Evolutionary conservation across 1,140 invertebrate species (phyloP).

Genomic region (Dinoponera quadriceps): DNA sequence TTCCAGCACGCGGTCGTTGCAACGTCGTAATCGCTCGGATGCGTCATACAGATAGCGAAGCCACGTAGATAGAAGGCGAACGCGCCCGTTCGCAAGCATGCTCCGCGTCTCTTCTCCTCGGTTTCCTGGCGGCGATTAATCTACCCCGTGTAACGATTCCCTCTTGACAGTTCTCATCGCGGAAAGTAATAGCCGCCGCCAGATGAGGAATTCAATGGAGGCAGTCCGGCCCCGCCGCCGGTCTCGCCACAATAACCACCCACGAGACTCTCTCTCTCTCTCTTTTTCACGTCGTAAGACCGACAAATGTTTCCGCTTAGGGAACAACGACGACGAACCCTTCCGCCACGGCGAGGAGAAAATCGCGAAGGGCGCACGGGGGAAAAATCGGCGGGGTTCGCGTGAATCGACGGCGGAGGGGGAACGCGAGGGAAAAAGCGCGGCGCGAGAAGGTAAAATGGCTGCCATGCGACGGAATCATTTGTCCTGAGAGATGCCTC

Average conservation of each 20-base stretch:
- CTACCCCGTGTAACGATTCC: slow-evolving; percentile 68
- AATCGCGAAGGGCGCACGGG: not conserved
- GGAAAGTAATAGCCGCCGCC: slow-evolving; percentile 71
- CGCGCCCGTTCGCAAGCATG: not conserved
- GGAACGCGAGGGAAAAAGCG: too few species aligned
- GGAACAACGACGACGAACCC: not conserved
- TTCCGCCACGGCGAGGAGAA: slow-evolving; percentile 2
- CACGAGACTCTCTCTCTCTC: not conserved
- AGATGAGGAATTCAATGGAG: slow-evolving; percentile 72
- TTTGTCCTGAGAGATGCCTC: slow-evolving; percentile 59
- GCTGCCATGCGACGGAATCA: slow-evolving; percentile 66
- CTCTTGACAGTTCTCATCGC: slow-evolving; percentile 72
- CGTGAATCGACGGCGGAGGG: slow-evolving; percentile 2
- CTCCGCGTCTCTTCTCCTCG: slow-evolving; percentile 63
- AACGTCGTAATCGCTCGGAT: slow-evolving; percentile 45
- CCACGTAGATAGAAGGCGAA: slow-evolving; percentile 10
- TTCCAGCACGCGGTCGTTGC: slow-evolving; percentile 52
- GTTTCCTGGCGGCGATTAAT: slow-evolving; percentile 70
- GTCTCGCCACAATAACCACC: slow-evolving; percentile 56
- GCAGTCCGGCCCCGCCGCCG: slow-evolving; percentile 6
- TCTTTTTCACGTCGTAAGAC: slow-evolving; percentile 25
- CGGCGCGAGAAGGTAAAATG: slow-evolving; percentile 56
- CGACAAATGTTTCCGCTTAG: slow-evolving; percentile 56
- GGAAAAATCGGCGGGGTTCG: not conserved
- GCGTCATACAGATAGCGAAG: slow-evolving; percentile 28